Conservation (phyloP, 2,888 invertebrate genomes). For the Caenorhabditis imperialis region DNA sequence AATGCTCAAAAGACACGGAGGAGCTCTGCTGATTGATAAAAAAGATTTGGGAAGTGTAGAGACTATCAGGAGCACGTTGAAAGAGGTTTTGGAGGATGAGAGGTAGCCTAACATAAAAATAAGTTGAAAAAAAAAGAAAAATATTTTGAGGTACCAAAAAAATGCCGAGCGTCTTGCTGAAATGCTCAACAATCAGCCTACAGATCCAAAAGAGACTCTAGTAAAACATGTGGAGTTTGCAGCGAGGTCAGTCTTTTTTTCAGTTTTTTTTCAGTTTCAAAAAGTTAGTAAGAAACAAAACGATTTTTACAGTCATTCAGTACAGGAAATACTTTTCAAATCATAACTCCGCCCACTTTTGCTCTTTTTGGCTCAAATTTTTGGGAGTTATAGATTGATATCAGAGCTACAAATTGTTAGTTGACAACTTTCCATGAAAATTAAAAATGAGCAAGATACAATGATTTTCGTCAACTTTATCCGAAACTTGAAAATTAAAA, state of each 20-base stretch:
- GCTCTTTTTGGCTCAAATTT: too few relatives aligned
- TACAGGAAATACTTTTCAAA: not conserved
- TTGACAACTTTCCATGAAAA: too few relatives aligned
- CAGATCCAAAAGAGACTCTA: slow-evolving; percentile 9
- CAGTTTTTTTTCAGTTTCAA: too few relatives aligned
- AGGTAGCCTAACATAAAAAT: slow-evolving; percentile 52
- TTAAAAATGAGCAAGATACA: too few relatives aligned
- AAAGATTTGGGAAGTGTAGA: slow-evolving; percentile 40
- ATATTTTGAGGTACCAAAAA: slow-evolving; percentile 21
- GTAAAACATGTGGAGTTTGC: slow-evolving; percentile 22
- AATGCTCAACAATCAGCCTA: slow-evolving; percentile 14
- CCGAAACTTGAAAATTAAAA: slow-evolving; percentile 12
- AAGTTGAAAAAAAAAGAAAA: slow-evolving; percentile 14
- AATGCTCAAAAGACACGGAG: slow-evolving; percentile 46
- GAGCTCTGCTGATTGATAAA: slow-evolving; percentile 51
- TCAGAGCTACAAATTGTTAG: too few relatives aligned
- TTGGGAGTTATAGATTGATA: too few relatives aligned
- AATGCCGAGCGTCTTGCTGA: slow-evolving; percentile 27
- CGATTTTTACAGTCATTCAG: not conserved
- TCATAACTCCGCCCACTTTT: too few relatives aligned
- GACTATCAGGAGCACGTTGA: too few relatives aligned
- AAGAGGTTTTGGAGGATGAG: too few relatives aligned
- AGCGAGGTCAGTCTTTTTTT: slow-evolving; percentile 9
- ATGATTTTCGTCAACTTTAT: too few relatives aligned
- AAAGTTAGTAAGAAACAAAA: too few relatives aligned